Evolutionary conservation across 2,888 invertebrate species (phyloP), one percentile per base, ranked within the genome.

Genomic region (Leucophenga maculata): DNA sequence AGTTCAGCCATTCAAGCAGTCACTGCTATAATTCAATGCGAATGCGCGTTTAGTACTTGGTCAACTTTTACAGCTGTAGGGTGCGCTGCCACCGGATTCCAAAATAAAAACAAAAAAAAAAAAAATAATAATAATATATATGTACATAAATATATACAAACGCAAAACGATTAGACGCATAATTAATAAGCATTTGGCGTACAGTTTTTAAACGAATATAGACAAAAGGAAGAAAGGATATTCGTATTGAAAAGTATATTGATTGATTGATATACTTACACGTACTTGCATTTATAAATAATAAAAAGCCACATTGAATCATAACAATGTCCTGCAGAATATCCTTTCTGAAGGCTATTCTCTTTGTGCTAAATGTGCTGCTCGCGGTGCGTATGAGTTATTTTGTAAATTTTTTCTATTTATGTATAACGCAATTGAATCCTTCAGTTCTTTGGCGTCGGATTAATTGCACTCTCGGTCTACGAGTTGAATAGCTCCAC

Each of bases 301-400:
- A 26, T 26, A 26, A 26, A 4, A 26, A 26, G 26, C 4, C 26
- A 26, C 26, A 26, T 26, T 26, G 4, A 26, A 26, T 26, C 4
- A 26, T 26, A 26, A 4, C 26, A 67, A 86, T 86, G 86, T 80
- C 80, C 73, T 82, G 83, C 60, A 80, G 78, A 70, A 71, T 82
- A 69, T 82, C 80, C 52, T 79, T 82, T 69, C 73, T 86, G 60
- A 86, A 84, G 75, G 78, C 77, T n/a, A 65, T 84, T 16, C 75
- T 86, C 54, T 82, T 82, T 22, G 71, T 80, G 11, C 68, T 86
- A n/a, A 86, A 86, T 73, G 80, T 85, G 62, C 72, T 85, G 74
- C 72, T 86, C 22, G 77, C 86, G 85, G 86, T 86, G 77, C 82
- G 85, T 85, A 81, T 83, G 71, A 72, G 74, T 75, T 69, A 84